Base-by-base conservation (phyloP, 2,797 vertebrate genomes). In the Spondyliosoma cantharus region DNA sequence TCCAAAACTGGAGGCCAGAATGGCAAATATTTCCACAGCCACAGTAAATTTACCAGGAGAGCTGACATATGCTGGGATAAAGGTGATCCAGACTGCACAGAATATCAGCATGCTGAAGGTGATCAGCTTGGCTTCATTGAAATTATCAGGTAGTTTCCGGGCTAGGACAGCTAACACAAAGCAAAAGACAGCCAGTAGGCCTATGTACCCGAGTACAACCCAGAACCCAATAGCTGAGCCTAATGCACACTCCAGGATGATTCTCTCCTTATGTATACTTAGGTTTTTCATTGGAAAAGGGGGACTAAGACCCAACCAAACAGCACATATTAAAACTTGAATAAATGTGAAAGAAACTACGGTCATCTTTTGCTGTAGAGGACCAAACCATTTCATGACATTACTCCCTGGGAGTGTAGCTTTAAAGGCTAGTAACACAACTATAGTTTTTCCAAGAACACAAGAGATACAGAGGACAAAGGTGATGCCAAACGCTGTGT, bases 81-180 rank as follows among this genome's bases (percentile, higher is more conserved):
- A 94, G 1, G 90, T 77, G 19, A 91, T 85, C 93, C 92, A 94
- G 25, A 94, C 92, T 13, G 90, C 89, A 72, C 90, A 93, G 50
- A 93, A 93, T 58, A 92, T 93, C 59, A 93, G 32, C 90, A 92
- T 93, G 74, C 93, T 93, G 67, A 93, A 93, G 19, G 91, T 93
- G 65, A 93, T 93, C 12, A 90, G 76, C 49, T 92, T 93, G 20
- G 91, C 91, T 73, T 93, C 92, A 42, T 93, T 93, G 61, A 93
- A 93, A 56, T 85, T 89, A 46, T 93, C 93, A 5, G 92, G 90
- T 16, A 93, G 85, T 66, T 92, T 93, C 48, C 91, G 72, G 0
- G 91, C 92, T 22, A 93, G 63, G n/a, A 92, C 90, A 17, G 92
- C 92, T 45, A 92, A 57, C 32, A 89, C 46, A 62, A 91, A 88